Conservation (phyloP, 2,113 vertebrate genomes). For the Petrocephalus microphthalmus region DNA sequence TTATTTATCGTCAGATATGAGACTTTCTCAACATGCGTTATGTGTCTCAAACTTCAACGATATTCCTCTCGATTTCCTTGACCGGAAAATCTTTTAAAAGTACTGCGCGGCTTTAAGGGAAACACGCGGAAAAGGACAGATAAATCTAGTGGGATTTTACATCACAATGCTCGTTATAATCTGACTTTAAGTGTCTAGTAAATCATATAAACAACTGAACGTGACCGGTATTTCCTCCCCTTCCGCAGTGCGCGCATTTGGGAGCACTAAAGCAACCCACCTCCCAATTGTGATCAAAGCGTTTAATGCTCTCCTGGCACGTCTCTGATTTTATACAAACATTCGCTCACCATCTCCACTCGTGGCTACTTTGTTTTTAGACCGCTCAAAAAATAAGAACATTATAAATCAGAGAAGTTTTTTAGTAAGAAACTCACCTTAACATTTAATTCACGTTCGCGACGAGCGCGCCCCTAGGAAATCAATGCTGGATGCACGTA, state of each 20-base stretch:
- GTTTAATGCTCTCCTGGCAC: background rate
- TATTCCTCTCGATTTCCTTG: background rate
- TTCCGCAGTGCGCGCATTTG: background rate
- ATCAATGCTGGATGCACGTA: slow-evolving; percentile 57
- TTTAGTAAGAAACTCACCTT: slow-evolving; percentile 72
- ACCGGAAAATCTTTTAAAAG: background rate
- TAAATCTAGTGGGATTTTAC: slow-evolving; percentile 22
- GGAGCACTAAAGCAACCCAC: background rate
- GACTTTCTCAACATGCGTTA: background rate
- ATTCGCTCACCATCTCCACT: background rate
- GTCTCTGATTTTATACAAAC: background rate
- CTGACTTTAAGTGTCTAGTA: background rate
- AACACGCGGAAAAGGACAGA: slow-evolving; percentile 1
- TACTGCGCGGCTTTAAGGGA: background rate
- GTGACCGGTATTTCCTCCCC: background rate
- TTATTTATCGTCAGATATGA: background rate
- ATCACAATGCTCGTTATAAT: background rate
- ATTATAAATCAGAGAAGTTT: slow-evolving; percentile 24
- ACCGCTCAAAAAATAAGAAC: background rate
- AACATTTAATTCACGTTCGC: slow-evolving; percentile 53
- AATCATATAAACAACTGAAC: slow-evolving; percentile 15
- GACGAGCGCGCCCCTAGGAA: slow-evolving; percentile 56
- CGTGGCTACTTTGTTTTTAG: background rate
- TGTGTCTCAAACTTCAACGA: background rate
- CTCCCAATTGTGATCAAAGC: background rate